phyloP scores from a whole-genome alignment of 2,888 invertebrate genomes.

The Synergus umbraculus region DNA sequence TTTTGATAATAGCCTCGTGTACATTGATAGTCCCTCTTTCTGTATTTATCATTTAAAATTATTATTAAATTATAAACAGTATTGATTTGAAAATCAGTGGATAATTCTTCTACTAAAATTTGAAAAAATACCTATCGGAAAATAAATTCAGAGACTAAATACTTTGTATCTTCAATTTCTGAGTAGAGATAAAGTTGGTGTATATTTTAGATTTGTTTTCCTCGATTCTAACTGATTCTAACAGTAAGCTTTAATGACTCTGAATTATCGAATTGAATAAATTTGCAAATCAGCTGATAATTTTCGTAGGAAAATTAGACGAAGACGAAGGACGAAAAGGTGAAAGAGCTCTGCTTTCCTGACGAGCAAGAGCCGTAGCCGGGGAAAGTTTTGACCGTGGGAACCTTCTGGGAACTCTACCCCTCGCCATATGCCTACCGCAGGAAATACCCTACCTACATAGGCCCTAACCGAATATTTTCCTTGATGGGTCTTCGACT shows the following conservation, averaged over 20 bases:
- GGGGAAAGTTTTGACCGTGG: conserved; percentile 76
- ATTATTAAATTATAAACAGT: too few species aligned
- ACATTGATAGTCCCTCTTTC: not conserved
- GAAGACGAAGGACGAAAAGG: conserved; percentile 43
- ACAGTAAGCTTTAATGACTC: conserved; percentile 10
- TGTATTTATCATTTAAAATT: not conserved
- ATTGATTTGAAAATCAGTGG: not conserved
- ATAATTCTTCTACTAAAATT: too few species aligned
- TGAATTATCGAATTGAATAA: not conserved
- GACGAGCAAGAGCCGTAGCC: conserved; percentile 51
- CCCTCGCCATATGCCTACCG: conserved; percentile 74
- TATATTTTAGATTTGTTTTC: not conserved
- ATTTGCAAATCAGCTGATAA: conserved; percentile 14
- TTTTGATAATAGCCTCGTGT: conserved; percentile 9
- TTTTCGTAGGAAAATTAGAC: conserved; percentile 42
- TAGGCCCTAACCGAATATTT: conserved; percentile 51
- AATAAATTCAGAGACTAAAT: too few species aligned
- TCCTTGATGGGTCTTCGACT: conserved; percentile 43
- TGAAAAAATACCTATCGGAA: too few species aligned
- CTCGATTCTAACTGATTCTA: not conserved
- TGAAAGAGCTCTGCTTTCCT: conserved; percentile 42
- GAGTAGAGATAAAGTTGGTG: not conserved
- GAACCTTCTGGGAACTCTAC: conserved; percentile 75
- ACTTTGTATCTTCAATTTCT: not conserved
- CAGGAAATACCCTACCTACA: conserved; percentile 69